Conservation (phyloP, 2,113 vertebrate genomes). For the Pontoporia blainvillei region DNA sequence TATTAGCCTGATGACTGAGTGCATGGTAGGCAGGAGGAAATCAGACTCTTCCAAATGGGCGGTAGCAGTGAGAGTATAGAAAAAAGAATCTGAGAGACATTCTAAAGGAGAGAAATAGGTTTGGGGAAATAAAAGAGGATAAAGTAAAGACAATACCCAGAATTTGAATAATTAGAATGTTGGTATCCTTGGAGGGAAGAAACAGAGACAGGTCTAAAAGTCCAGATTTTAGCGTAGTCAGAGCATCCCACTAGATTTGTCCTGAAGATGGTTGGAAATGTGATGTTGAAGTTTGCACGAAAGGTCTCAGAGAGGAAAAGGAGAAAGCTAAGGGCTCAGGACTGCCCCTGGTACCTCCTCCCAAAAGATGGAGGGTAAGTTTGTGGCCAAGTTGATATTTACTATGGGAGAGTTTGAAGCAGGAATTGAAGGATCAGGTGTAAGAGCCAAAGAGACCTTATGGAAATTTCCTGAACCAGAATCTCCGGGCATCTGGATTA, state of each 20-base stretch:
- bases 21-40: neutral
- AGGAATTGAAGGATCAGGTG: neutral
- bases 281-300: neutral
- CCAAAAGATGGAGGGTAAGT: neutral
- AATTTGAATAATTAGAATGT: neutral
- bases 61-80: neutral
- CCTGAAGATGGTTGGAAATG: neutral
- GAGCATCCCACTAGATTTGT: neutral
- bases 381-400: neutral
- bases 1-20: neutral
- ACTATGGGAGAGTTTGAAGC: neutral
- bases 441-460: neutral
- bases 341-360: neutral
- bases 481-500: neutral
- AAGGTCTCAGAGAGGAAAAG: neutral
- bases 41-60: neutral
- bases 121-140: neutral
- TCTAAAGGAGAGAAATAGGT: neutral
- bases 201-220: no score
- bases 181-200: neutral
- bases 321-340: neutral
- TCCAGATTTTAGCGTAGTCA: neutral
- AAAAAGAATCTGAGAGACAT: neutral
- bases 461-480: neutral
- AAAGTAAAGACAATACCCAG: neutral